Evolutionary conservation across 2,797 vertebrate species (phyloP).

Genomic region (Muraenolepis orangiensis): DNA sequence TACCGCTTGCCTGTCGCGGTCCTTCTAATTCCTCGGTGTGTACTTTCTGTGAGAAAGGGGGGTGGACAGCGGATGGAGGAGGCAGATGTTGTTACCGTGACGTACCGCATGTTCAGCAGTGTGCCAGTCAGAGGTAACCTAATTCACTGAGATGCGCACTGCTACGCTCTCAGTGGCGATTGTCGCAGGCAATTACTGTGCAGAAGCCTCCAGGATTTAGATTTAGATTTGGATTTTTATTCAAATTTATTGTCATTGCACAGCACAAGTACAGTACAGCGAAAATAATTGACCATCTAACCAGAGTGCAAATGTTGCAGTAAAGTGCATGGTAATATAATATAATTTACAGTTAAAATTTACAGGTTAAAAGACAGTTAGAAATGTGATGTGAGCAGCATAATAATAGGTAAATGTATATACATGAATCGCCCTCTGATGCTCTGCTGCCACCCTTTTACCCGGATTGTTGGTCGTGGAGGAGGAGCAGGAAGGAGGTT

Average conservation of each 20-base stretch:
- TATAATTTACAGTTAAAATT: too few relatives aligned
- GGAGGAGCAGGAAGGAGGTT: constrained; percentile 1
- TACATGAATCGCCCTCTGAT: constrained; percentile 9
- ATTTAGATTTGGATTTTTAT: too few relatives aligned
- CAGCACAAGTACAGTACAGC: too few relatives aligned
- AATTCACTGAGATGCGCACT: not conserved
- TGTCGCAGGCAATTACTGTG: constrained; percentile 8
- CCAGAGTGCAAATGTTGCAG: too few relatives aligned
- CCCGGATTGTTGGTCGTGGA: not conserved
- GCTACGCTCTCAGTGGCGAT: constrained; percentile 3
- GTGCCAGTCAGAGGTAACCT: constrained; percentile 28
- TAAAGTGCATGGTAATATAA: too few relatives aligned
- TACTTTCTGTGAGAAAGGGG: constrained; percentile 7
- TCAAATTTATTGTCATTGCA: too few relatives aligned
- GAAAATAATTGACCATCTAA: too few relatives aligned
- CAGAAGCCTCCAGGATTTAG: constrained; percentile 6
- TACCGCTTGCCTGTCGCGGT: constrained; percentile 31
- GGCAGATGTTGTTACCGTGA: constrained; percentile 29
- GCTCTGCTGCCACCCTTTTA: constrained; percentile 35
- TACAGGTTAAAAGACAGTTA: too few relatives aligned
- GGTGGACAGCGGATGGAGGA: not conserved
- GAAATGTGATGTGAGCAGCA: too few relatives aligned
- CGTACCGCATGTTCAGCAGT: constrained; percentile 16
- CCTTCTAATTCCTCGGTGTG: constrained; percentile 30
- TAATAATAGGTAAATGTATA: too few relatives aligned